Base-by-base conservation (phyloP, 2,113 vertebrate genomes). In the Megaleporinus macrocephalus region DNA sequence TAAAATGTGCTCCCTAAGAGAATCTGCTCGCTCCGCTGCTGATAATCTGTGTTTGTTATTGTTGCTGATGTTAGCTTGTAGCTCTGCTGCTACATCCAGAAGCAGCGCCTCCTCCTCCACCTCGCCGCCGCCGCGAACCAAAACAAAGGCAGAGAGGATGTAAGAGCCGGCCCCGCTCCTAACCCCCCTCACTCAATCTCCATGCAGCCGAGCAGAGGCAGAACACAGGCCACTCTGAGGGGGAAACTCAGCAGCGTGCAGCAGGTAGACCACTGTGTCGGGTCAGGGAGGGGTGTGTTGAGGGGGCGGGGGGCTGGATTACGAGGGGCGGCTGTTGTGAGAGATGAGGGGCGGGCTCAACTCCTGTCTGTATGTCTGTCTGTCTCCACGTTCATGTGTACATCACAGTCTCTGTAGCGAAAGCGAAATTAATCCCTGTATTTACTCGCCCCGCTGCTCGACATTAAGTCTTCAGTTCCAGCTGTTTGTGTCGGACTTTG, bases 211-310 rank as follows among this genome's bases (percentile, higher is more conserved):
- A 62, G 59, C 13, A 51, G 14, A 3, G 49, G 4, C 49, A n/a
- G 22, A 57, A 57, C 53, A n/a, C 53, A 3, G 53, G 12, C 30
- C 27, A 30, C 13, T 30, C 14, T 29, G 74, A 65, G 71, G 62
- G 66, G 59, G 65, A 63, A 51, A 44, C 26, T 63, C 73, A 72
- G 78, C 83, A 77, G 89, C 85, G 84, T 84, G 90, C 86, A 90
- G 90, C 90, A 92, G 90, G 92, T 93, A 84, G 89, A 65, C 62
- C 15, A 15, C 26, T 91, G 70, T 27, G 59, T 29, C 18, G n/a
- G n/a, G n/a, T n/a, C n/a, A n/a, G n/a, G n/a, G n/a, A n/a, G n/a
- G n/a, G n/a, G n/a, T 80, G 59, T 41, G 29, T 59, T 22, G 26
- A 59, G 30, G 57, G 27, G 14, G 73, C 74, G 4, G 1, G 41